phyloP scores from a whole-genome alignment of 2,113 vertebrate genomes.

The Gobio gobio region DNA sequence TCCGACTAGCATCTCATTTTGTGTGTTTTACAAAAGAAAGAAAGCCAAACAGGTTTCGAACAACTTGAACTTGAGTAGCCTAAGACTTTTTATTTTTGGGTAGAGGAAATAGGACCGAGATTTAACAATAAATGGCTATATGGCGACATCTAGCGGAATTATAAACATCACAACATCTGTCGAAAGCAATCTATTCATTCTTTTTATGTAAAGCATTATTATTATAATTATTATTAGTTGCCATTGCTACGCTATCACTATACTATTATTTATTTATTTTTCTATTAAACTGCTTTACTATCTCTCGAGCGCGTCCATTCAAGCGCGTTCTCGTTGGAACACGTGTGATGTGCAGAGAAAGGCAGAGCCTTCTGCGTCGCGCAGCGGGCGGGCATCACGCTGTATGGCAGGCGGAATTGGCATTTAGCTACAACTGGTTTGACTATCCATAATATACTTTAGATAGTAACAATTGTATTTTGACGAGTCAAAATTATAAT shows the following conservation, averaged over 20 bases:
- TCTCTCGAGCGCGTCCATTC: not conserved
- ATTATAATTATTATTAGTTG: too few relatives aligned
- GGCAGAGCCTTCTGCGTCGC: not conserved
- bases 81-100: not conserved
- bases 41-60: not conserved
- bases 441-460: not conserved
- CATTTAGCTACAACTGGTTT: not conserved
- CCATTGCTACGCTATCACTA: not conserved
- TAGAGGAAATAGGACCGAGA: not conserved
- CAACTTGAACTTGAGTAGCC: not conserved
- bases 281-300: not conserved
- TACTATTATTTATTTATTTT: not conserved
- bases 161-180: not conserved
- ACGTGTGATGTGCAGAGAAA: conserved; percentile 36
- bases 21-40: not conserved
- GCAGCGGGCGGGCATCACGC: not conserved
- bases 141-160: conserved; percentile 38
- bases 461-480: not conserved
- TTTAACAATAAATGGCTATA: not conserved
- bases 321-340: conserved; percentile 3
- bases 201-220: too few relatives aligned
- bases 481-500: not conserved
- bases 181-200: not conserved
- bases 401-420: not conserved
- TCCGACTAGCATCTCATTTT: not conserved